phyloP scores from a whole-genome alignment of 2,888 invertebrate genomes.

The Mimachlamys varia region DNA sequence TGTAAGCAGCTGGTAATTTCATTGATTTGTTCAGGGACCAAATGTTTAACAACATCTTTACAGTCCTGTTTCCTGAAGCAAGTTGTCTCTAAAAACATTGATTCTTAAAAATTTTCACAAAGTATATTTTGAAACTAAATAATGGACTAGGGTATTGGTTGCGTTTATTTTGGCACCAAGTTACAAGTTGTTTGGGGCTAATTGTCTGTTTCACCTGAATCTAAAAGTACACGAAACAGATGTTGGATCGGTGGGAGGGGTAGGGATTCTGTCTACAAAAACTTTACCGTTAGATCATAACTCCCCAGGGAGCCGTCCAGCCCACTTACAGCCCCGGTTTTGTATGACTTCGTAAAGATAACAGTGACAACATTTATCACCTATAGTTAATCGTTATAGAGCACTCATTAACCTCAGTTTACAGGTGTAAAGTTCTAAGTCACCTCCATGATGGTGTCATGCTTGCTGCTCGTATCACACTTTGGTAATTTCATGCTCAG shows the following conservation, averaged over 20 bases:
- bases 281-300: too few species aligned
- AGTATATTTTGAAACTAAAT: conserved; percentile 23
- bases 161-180: not conserved
- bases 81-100: not conserved
- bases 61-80: not conserved
- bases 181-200: not conserved
- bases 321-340: too few species aligned
- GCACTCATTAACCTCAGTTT: not conserved
- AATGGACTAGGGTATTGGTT: not conserved
- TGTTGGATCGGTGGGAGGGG: not conserved
- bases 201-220: conserved; percentile 5
- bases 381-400: not conserved
- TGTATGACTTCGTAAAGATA: not conserved
- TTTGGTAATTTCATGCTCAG: not conserved
- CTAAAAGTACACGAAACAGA: not conserved
- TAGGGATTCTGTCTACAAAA: not conserved
- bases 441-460: not conserved
- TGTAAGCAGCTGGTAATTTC: not conserved
- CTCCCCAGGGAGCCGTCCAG: too few species aligned
- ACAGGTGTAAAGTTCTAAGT: not conserved
- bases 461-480: not conserved
- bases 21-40: not conserved
- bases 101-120: not conserved
- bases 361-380: not conserved
- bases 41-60: too few species aligned